Percentiles rank a stretch among this genome's conserved stretches.
phyloP scores from a whole-genome alignment of 2,888 invertebrate genomes.

The Limnephilus rhombicus region DNA sequence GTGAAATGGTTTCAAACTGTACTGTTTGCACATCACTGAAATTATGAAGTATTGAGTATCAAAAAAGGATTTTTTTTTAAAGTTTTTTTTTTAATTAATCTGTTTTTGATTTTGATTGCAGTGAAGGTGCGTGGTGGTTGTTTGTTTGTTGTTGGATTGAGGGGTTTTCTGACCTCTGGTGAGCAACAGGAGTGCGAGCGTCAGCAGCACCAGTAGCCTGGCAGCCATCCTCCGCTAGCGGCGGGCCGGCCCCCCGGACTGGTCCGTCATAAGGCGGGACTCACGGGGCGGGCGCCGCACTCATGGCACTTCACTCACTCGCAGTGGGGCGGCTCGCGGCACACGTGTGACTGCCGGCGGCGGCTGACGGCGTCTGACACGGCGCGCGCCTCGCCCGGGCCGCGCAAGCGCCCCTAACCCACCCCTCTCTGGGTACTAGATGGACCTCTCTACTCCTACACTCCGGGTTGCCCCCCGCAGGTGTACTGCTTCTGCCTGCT shows the following conservation, averaged over 20 bases:
- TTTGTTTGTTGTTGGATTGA: constrained; percentile 2
- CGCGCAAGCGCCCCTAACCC: constrained; percentile 62
- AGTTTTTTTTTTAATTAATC: neutral
- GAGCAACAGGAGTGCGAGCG: constrained; percentile 63
- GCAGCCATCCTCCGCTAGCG: constrained; percentile 64
- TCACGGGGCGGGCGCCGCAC: constrained; percentile 73
- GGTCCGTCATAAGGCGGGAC: constrained; percentile 62
- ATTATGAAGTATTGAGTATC: neutral
- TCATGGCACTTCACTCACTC: constrained; percentile 71
- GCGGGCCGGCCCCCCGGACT: constrained; percentile 62
- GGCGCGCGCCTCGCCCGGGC: constrained; percentile 68
- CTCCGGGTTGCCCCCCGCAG: constrained; percentile 52
- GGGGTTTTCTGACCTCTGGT: constrained; percentile 59
- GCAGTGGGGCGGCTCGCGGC: constrained; percentile 70
- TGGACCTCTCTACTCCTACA: constrained; percentile 66
- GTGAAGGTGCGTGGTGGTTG: neutral
- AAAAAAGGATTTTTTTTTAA: neutral
- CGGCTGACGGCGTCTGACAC: constrained; percentile 55
- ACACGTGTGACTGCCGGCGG: constrained; percentile 68
- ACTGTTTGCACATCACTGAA: neutral
- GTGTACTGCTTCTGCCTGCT: neutral
- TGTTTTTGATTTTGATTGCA: neutral
- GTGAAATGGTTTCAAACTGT: neutral
- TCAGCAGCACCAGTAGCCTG: constrained; percentile 54
- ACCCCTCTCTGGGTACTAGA: constrained; percentile 64